phyloP scores from a whole-genome alignment of 2,888 invertebrate species.

The Choristoneura rosaceana region DNA sequence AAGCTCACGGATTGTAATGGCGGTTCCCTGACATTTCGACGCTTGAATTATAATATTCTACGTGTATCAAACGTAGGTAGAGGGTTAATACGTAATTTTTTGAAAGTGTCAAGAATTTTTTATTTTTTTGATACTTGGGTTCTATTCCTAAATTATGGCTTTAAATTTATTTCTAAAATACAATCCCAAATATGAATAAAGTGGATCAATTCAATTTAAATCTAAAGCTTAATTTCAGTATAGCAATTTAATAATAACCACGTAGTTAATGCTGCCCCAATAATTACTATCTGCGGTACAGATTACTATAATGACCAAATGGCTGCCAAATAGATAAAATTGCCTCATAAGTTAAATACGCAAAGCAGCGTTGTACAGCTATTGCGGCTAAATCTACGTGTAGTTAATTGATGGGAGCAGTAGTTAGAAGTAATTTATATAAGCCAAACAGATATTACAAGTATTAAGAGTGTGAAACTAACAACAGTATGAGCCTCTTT shows the following conservation, averaged over 20 bases:
- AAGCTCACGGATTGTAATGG: too few relatives aligned
- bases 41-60: too few relatives aligned
- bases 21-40: too few relatives aligned
- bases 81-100: too few relatives aligned
- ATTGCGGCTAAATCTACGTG: not conserved
- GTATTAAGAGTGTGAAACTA: too few relatives aligned
- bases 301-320: constrained; percentile 25
- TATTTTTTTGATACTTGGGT: too few relatives aligned
- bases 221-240: constrained; percentile 8
- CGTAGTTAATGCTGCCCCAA: constrained; percentile 10
- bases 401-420: not conserved
- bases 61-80: too few relatives aligned
- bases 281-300: constrained; percentile 19
- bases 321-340: constrained; percentile 25
- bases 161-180: not conserved
- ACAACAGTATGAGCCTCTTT: too few relatives aligned
- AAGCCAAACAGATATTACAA: not conserved
- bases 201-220: not conserved
- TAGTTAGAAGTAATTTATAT: not conserved
- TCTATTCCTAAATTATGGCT: not conserved
- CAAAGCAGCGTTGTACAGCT: not conserved
- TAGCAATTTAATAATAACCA: constrained; percentile 15
- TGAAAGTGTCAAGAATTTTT: too few relatives aligned
- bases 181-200: not conserved
- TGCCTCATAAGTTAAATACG: not conserved